Evolutionary conservation across 2,888 invertebrate genomes (phyloP), one percentile per base, ranked within the genome.

Genomic region (Galeruca laticollis): DNA sequence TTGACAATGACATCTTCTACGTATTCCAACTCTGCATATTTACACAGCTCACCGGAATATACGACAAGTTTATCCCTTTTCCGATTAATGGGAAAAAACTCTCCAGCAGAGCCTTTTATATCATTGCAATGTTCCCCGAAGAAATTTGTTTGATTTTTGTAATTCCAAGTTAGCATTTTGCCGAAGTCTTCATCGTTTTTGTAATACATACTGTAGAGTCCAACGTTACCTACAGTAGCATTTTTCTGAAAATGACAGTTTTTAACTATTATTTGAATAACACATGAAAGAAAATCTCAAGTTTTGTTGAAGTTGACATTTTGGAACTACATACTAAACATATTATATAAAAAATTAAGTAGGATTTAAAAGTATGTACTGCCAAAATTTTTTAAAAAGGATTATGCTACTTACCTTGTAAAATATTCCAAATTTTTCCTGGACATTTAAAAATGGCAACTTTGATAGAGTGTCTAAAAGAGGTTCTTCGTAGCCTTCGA

Each of bases 361-460:
- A n/a, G n/a, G n/a, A n/a, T n/a, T n/a, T n/a, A n/a, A n/a, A n/a
- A 37, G 1, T 37, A 40, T 40, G n/a, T 40, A n/a, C 6, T 6
- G n/a, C 13, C n/a, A 6, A n/a, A 40, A 40, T 3, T 40, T 40
- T n/a, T 0, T 37, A 11, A 11, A 35, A 10, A 35, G 13, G 10
- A 11, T 37, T 2, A 10, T 40, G 33, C 18, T 71, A 80, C 81
- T 81, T 83, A 90, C 90, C 78, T 87, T 87, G 78, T 94, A 95
- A 85, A 97, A 96, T 90, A 95, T 92, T 13, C 94, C 96, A 82
- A 97, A 96, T 78, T 88, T 89, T 80, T 95, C 95, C 69, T 91
- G 90, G 0, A 90, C 90, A 0, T 93, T 88, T 0, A 76, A 31
- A 0, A 89, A 81, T 0, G 90, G 90, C 59, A 91, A 79, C 75